A percentile compares a stretch with the other conserved stretches of the same genome.
Evolutionary conservation across 1,140 invertebrate genomes (phyloP).

Genomic region (Drosophila ercepeae): DNA sequence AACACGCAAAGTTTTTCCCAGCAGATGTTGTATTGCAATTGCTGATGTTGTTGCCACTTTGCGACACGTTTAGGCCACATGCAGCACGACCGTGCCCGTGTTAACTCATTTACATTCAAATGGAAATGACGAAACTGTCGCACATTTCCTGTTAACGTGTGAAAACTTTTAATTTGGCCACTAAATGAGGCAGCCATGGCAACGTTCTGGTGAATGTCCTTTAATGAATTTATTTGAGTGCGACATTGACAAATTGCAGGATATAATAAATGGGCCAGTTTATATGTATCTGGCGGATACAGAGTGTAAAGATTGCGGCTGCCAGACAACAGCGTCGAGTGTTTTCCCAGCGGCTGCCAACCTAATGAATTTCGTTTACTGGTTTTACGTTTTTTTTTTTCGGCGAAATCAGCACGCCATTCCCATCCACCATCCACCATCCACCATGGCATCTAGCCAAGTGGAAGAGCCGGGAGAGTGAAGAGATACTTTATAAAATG

Average conservation of each 20-base stretch:
- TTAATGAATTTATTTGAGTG: conserved; percentile 61
- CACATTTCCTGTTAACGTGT: conserved; percentile 43
- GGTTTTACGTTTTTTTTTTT: conserved; percentile 7
- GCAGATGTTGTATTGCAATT: not conserved
- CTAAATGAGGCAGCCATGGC: conserved; percentile 47
- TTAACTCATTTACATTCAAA: conserved; percentile 69
- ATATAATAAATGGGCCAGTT: conserved; percentile 20
- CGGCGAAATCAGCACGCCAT: conserved; percentile 41
- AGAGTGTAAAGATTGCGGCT: conserved; percentile 7
- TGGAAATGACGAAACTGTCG: conserved; percentile 32
- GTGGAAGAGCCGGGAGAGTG: conserved; percentile 10
- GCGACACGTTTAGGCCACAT: conserved; percentile 39
- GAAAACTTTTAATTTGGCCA: conserved; percentile 53
- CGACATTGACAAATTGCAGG: conserved; percentile 62
- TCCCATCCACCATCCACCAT: too few relatives aligned
- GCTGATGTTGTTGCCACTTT: conserved; percentile 18
- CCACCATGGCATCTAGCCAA: conserved; percentile 66
- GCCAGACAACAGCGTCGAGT: conserved; percentile 5
- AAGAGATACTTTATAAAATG: conserved; percentile 1
- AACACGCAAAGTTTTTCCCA: conserved; percentile 23
- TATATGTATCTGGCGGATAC: conserved; percentile 1
- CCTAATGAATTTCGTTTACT: conserved; percentile 44
- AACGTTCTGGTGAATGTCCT: conserved; percentile 20
- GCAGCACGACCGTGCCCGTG: conserved; percentile 28
- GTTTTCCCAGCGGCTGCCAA: conserved; percentile 27